Conservation (phyloP, 1,140 invertebrate genomes). For the Plutomurus gul region DNA sequence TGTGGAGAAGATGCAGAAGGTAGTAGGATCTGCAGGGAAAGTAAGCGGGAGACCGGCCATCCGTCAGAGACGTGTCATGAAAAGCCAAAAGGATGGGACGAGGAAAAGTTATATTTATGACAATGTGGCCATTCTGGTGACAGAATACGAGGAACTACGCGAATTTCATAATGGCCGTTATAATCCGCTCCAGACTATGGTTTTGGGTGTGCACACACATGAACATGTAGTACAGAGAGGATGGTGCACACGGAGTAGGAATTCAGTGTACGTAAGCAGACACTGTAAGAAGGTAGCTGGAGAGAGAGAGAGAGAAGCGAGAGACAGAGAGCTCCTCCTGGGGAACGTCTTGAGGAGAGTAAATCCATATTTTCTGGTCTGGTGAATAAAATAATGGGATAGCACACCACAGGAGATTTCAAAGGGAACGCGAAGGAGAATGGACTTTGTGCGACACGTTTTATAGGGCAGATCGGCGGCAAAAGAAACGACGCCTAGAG, state of each 20-base stretch:
- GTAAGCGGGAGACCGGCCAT: slow-evolving; percentile 7
- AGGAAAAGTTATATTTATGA: not conserved
- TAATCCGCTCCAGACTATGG: not conserved
- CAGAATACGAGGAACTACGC: not conserved
- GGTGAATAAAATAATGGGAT: slow-evolving; percentile 49
- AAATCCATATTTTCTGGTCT: slow-evolving; percentile 51
- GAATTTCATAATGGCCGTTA: slow-evolving; percentile 24
- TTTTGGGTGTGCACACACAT: not conserved
- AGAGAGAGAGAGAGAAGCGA: not conserved
- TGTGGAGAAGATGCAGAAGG: not conserved
- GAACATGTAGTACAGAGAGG: not conserved
- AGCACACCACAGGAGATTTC: slow-evolving; percentile 46
- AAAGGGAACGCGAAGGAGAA: slow-evolving; percentile 4
- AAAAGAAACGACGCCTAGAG: slow-evolving; percentile 4
- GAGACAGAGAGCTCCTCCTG: not conserved
- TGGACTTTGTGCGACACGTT: slow-evolving; percentile 15
- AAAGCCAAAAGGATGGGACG: not conserved
- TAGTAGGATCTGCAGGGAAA: not conserved
- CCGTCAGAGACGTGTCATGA: slow-evolving; percentile 10
- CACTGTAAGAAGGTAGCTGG: not conserved
- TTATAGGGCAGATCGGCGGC: slow-evolving; percentile 24
- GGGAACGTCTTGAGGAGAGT: not conserved
- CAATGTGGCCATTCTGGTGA: not conserved
- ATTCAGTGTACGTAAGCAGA: not conserved
- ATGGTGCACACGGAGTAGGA: not conserved